phyloP scores from a whole-genome alignment of 2,797 vertebrate genomes.

The Vespertilio murinus region DNA sequence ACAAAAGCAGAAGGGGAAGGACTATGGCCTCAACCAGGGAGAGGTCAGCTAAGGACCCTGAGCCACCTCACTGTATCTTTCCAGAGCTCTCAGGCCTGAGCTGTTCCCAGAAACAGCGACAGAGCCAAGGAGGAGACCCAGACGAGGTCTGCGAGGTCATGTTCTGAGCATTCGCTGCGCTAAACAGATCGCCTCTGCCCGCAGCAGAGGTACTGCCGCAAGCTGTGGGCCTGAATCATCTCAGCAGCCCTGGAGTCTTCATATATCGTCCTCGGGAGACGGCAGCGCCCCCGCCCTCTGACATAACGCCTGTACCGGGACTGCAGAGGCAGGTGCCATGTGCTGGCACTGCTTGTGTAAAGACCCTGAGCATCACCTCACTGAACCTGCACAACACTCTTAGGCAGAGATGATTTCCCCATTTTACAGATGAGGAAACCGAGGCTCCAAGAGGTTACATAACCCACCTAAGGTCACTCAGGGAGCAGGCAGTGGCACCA shows the following conservation, averaged over 20 bases:
- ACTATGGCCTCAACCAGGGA: not conserved
- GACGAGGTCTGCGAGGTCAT: not conserved
- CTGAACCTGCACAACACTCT: not conserved
- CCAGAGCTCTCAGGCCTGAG: not conserved
- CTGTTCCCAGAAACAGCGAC: not conserved
- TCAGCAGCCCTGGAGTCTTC: not conserved
- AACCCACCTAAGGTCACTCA: not conserved
- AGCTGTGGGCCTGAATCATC: not conserved
- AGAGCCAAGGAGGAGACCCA: not conserved
- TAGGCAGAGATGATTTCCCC: not conserved
- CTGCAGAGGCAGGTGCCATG: fast-evolving
- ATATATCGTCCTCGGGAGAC: not conserved
- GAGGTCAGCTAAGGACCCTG: not conserved
- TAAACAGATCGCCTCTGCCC: not conserved
- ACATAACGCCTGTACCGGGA: fast-evolving
- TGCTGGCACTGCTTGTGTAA: not conserved
- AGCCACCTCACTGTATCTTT: not conserved
- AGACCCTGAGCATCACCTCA: not conserved
- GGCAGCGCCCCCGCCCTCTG: too few relatives aligned
- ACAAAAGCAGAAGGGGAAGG: not conserved
- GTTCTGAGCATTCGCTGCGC: not conserved
- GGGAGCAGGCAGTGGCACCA: not conserved
- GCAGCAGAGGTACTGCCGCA: not conserved
- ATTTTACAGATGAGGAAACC: not conserved
- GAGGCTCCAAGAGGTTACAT: not conserved